phyloP scores from a whole-genome alignment of 2,113 vertebrate genomes.

The Ictidomys tridecemlineatus region DNA sequence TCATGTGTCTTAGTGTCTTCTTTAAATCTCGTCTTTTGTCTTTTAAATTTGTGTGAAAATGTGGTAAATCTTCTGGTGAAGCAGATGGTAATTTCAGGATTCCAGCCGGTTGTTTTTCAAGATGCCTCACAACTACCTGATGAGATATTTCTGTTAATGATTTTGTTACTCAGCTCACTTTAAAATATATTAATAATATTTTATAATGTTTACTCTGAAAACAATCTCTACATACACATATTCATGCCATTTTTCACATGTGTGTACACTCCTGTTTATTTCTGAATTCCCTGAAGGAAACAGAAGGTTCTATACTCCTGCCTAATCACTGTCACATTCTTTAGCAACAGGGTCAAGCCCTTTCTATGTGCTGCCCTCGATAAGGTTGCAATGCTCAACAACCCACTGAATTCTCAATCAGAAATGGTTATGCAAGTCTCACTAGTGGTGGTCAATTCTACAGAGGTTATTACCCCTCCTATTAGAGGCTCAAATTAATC shows the following conservation, averaged over 20 bases:
- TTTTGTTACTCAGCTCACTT: neutral
- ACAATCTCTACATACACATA: neutral
- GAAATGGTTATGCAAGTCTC: neutral
- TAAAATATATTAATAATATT: neutral
- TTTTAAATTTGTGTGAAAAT: constrained; percentile 92
- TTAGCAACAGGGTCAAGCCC: neutral
- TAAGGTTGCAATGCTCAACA: neutral
- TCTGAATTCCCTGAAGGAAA: neutral
- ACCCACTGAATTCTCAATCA: neutral
- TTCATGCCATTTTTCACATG: neutral
- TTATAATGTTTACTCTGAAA: neutral
- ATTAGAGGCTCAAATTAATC: neutral
- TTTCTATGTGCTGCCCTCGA: neutral
- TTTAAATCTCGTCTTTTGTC: constrained; percentile 90
- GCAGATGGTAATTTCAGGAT: constrained; percentile 94
- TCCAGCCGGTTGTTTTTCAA: constrained; percentile 95
- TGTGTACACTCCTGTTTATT: neutral
- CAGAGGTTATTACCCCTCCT: neutral
- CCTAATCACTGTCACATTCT: no score
- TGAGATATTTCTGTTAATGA: constrained; percentile 55
- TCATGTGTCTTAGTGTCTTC: constrained; percentile 91
- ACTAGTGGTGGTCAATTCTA: neutral
- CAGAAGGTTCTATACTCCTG: neutral
- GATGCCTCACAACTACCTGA: constrained; percentile 90
- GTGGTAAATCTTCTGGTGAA: constrained; percentile 92